These are phyloP conservation scores for Nomada hirtipes DNA, from an alignment of 2,888 invertebrate genomes.

Conservation along the genomic window DNA sequence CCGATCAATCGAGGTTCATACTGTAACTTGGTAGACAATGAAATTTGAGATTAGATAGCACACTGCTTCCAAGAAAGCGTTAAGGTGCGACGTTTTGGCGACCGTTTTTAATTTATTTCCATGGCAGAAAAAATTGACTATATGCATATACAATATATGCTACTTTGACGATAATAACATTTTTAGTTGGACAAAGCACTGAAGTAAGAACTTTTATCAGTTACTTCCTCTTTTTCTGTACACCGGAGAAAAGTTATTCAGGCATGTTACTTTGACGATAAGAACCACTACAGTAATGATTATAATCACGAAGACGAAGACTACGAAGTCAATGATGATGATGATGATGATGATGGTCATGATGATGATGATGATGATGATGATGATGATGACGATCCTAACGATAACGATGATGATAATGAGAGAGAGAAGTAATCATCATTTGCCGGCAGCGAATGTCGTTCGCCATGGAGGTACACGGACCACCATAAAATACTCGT, in stretches of 20 bases:
- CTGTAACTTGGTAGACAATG: no score
- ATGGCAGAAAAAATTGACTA: no score
- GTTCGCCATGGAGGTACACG: conserved; percentile 75
- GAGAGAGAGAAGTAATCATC: conserved; percentile 80
- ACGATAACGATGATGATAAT: conserved; percentile 75
- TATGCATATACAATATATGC: no score
- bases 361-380: conserved; percentile 71
- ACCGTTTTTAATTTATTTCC: no score
- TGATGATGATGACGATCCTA: conserved; percentile 74
- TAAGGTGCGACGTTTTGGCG: no score
- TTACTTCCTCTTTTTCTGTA: neutral
- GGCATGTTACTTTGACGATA: conserved; percentile 12
- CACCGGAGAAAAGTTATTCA: neutral
- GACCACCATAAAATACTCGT: conserved; percentile 61
- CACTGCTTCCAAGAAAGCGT: no score
- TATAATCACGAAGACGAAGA: conserved; percentile 35
- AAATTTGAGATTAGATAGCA: no score
- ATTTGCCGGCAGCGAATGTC: conserved; percentile 80
- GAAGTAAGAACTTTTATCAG: neutral
- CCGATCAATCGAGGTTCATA: no score
- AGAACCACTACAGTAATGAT: conserved; percentile 5
- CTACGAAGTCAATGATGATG: conserved; percentile 49
- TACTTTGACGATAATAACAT: neutral
- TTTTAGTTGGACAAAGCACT: neutral
- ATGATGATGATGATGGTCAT: conserved; percentile 75